These are phyloP conservation scores for Catalaphyllia jardinei DNA, from an alignment of 64 coral and sea anemone genomes.

Conservation along the genomic window DNA sequence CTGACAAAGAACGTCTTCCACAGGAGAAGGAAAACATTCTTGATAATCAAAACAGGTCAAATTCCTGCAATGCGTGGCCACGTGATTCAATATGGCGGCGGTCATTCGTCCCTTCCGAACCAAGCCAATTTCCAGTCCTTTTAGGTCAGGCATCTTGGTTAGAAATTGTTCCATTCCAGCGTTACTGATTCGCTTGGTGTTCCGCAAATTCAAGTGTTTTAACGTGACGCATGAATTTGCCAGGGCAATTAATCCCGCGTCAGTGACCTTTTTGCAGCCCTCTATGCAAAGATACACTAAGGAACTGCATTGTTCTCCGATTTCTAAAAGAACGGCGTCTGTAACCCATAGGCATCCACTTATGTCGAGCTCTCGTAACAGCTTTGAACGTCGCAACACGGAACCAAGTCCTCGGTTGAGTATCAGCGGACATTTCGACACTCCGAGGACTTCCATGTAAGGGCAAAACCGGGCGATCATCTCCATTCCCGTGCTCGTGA, in stretches of 20 bases:
- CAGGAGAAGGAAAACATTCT: slow-evolving; percentile 41
- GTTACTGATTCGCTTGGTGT: slow-evolving; percentile 62
- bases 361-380: slow-evolving; percentile 42
- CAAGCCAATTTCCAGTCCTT: slow-evolving; percentile 68
- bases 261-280: slow-evolving; percentile 68
- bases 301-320: slow-evolving; percentile 24
- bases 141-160: slow-evolving; percentile 20
- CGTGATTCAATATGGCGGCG: slow-evolving; percentile 40
- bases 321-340: slow-evolving; percentile 9
- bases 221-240: slow-evolving; percentile 16
- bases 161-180: slow-evolving; percentile 63
- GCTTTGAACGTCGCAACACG: slow-evolving; percentile 27
- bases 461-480: slow-evolving; percentile 50
- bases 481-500: slow-evolving; percentile 65
- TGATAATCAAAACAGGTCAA: slow-evolving; percentile 56
- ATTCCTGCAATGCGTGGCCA: slow-evolving; percentile 65
- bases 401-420: slow-evolving; percentile 22
- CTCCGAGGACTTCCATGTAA: slow-evolving; percentile 54
- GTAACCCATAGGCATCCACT: slow-evolving; percentile 62
- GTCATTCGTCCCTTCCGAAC: slow-evolving; percentile 53
- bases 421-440: slow-evolving; percentile 49
- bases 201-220: slow-evolving; percentile 70
- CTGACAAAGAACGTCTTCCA: slow-evolving; percentile 52
- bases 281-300: slow-evolving; percentile 63
- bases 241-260: slow-evolving; percentile 27